These are phyloP conservation scores for Colistium nudipinnis DNA, from an alignment of 2,113 vertebrate species.

Conservation along the genomic window DNA sequence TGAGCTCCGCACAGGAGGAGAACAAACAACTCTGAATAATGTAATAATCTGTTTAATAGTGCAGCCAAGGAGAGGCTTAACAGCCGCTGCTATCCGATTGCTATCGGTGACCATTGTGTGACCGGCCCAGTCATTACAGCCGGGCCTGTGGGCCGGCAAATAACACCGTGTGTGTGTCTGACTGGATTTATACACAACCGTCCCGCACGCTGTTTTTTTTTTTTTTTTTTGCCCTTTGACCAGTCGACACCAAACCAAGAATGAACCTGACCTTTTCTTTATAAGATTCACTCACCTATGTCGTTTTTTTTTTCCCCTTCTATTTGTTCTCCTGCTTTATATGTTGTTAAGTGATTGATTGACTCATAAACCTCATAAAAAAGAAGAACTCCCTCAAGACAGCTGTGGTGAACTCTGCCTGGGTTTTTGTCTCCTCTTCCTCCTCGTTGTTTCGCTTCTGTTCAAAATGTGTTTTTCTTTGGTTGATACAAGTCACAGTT, in stretches of 20 bases:
- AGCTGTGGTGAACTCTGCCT: slow-evolving; percentile 17
- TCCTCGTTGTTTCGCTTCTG: slow-evolving; percentile 17
- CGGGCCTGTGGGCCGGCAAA: slow-evolving; percentile 79
- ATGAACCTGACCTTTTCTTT: slow-evolving; percentile 13
- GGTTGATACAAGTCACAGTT: slow-evolving; percentile 38
- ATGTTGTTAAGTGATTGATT: slow-evolving; percentile 16
- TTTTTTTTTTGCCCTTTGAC: slow-evolving; percentile 14
- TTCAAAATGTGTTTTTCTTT: slow-evolving; percentile 1
- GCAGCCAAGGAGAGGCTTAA: slow-evolving; percentile 85
- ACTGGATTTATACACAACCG: slow-evolving; percentile 57
- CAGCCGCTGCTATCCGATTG: slow-evolving; percentile 84
- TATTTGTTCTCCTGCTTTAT: slow-evolving; percentile 2
- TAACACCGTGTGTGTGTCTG: slow-evolving; percentile 72
- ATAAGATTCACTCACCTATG: slow-evolving; percentile 1
- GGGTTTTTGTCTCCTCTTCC: background rate
- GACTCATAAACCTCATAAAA: slow-evolving; percentile 14
- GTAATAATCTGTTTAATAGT: slow-evolving; percentile 86
- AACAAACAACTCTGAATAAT: slow-evolving; percentile 86
- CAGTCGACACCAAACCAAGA: slow-evolving; percentile 29
- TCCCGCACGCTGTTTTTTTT: slow-evolving; percentile 14
- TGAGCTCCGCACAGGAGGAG: slow-evolving; percentile 87
- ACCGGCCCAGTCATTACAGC: slow-evolving; percentile 80
- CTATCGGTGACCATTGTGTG: slow-evolving; percentile 83
- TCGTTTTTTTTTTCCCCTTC: background rate
- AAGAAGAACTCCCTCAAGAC: slow-evolving; percentile 8